Evolutionary conservation across 1,140 invertebrate species (phyloP).

Genomic region (Heterodera schachtii): DNA sequence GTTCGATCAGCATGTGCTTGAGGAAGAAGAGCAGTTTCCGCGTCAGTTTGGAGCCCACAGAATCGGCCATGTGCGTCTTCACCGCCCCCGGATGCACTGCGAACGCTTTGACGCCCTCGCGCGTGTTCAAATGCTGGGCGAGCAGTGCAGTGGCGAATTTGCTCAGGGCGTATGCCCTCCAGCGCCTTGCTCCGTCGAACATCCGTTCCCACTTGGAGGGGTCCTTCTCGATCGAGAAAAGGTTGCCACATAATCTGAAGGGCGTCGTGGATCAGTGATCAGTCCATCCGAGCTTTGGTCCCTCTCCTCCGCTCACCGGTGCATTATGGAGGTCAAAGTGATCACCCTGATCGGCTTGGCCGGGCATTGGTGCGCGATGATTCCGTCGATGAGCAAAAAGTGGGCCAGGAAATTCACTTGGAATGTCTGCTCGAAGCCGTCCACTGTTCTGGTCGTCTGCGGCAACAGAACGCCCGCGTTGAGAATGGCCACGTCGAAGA

Average conservation of each 20-base stretch:
- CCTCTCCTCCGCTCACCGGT: background rate
- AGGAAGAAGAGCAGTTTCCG: slow-evolving; percentile 39
- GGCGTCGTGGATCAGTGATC: background rate
- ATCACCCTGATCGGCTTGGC: slow-evolving; percentile 27
- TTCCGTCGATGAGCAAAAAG: slow-evolving; percentile 35
- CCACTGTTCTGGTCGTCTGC: slow-evolving; percentile 25
- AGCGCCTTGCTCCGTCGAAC: slow-evolving; percentile 34
- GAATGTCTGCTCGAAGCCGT: slow-evolving; percentile 38
- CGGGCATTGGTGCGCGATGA: slow-evolving; percentile 28
- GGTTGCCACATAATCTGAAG: slow-evolving; percentile 31
- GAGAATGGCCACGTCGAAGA: slow-evolving; percentile 42
- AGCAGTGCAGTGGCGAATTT: slow-evolving; percentile 46
- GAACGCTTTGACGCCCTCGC: slow-evolving; percentile 28
- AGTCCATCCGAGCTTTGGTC: background rate
- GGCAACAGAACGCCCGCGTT: slow-evolving; percentile 45
- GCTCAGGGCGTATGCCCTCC: slow-evolving; percentile 39
- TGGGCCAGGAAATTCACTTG: slow-evolving; percentile 46
- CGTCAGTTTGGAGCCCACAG: slow-evolving; percentile 1
- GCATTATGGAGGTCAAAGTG: slow-evolving; percentile 41
- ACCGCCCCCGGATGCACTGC: slow-evolving; percentile 44
- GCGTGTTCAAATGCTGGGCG: slow-evolving; percentile 33
- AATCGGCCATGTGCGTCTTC: slow-evolving; percentile 31
- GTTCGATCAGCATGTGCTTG: slow-evolving; percentile 22
- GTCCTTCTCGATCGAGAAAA: slow-evolving; percentile 34
- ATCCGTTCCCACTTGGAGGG: slow-evolving; percentile 31